phyloP scores from a whole-genome alignment of 2,888 invertebrate genomes.

The Tuberolachnus salignus region DNA sequence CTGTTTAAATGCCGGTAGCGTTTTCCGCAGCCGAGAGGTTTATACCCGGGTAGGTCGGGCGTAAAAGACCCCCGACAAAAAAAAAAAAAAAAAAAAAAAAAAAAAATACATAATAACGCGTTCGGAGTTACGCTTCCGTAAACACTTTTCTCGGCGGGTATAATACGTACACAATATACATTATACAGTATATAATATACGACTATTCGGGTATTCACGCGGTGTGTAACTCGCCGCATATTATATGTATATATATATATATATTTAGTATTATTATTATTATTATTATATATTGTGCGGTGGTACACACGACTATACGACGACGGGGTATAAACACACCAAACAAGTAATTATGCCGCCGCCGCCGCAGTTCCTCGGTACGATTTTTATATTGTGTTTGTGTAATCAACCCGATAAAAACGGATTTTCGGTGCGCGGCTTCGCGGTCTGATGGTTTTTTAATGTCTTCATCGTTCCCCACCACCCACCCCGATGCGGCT shows the following conservation, averaged over 20 bases:
- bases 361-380: conserved; percentile 41
- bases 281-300: conserved; percentile 25
- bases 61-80: conserved; percentile 19
- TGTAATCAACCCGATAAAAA: conserved; percentile 56
- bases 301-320: neutral
- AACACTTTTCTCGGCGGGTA: conserved; percentile 44
- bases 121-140: conserved; percentile 56
- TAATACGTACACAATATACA: neutral
- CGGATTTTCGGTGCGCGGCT: conserved; percentile 56
- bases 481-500: too few relatives aligned
- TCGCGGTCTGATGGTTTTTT: conserved; percentile 57
- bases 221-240: conserved; percentile 36
- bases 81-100: too few relatives aligned
- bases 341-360: conserved; percentile 53
- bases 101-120: conserved; percentile 2
- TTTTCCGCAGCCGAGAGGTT: conserved; percentile 1
- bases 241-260: too few relatives aligned
- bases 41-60: neutral
- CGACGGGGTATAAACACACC: conserved; percentile 46
- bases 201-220: conserved; percentile 11
- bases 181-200: neutral
- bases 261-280: conserved; percentile 29
- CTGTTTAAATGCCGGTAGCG: conserved; percentile 22
- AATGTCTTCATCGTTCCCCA: conserved; percentile 55
- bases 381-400: conserved; percentile 53